Evolutionary conservation across 2,797 vertebrate genomes (phyloP).

Genomic region (Falco naumanni): DNA sequence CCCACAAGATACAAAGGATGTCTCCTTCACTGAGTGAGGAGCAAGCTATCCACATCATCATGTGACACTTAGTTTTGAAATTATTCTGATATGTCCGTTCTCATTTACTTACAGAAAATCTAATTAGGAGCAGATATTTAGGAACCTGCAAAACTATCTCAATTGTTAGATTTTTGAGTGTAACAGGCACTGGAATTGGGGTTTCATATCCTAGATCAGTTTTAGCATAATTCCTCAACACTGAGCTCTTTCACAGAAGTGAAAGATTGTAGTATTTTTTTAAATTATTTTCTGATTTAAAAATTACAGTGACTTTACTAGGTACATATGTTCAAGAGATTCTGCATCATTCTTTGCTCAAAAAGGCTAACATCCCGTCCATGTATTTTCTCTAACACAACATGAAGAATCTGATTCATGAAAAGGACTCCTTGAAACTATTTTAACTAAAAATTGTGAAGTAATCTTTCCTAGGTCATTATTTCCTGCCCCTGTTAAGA

Average conservation of each 20-base stretch:
- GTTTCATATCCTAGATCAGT: background rate
- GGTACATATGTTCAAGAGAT: background rate
- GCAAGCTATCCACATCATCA: background rate
- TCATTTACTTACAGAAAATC: background rate
- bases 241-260: background rate
- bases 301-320: background rate
- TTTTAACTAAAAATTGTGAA: background rate
- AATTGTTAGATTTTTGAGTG: background rate
- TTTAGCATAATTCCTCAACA: background rate
- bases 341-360: background rate
- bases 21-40: background rate
- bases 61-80: background rate
- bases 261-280: background rate
- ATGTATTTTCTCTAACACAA: background rate
- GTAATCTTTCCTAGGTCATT: background rate
- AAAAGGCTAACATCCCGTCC: background rate
- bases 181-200: background rate
- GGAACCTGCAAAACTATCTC: background rate
- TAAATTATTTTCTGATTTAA: background rate
- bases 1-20: background rate
- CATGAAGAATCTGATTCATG: background rate
- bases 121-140: background rate
- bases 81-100: background rate
- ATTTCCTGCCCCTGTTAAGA: background rate
- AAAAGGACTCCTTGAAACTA: background rate